phyloP scores from a whole-genome alignment of 2,888 invertebrate genomes.

The Horisme vitalbata region DNA sequence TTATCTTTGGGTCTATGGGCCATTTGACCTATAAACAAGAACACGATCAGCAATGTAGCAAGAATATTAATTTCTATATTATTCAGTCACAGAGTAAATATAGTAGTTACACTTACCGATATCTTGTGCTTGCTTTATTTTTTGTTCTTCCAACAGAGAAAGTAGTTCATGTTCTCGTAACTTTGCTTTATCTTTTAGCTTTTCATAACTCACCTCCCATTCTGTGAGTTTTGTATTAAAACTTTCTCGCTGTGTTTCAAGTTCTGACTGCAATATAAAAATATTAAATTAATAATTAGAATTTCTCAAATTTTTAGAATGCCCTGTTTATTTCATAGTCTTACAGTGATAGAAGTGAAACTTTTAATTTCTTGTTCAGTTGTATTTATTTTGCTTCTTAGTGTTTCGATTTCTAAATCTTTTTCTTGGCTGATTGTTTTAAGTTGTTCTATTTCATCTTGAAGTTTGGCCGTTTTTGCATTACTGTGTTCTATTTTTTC shows the following conservation, averaged over 20 bases:
- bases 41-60: neutral
- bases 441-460: conserved; percentile 56
- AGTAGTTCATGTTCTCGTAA: conserved; percentile 81
- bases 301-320: too few species aligned
- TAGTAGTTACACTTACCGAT: conserved; percentile 42
- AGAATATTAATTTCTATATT: neutral
- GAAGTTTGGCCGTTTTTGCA: conserved; percentile 47
- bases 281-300: too few species aligned
- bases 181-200: conserved; percentile 74
- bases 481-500: conserved; percentile 67
- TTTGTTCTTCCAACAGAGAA: conserved; percentile 66
- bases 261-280: conserved; percentile 44
- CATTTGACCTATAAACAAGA: conserved; percentile 20
- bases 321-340: neutral
- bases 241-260: conserved; percentile 52
- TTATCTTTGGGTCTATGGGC: conserved; percentile 33
- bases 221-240: conserved; percentile 64
- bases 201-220: conserved; percentile 78
- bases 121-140: conserved; percentile 41
- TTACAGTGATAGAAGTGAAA: conserved; percentile 27
- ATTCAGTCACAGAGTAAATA: neutral
- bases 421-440: conserved; percentile 49
- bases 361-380: conserved; percentile 47
- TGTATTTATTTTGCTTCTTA: conserved; percentile 50
- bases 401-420: conserved; percentile 52